phyloP scores from a whole-genome alignment of 2,113 vertebrate species.

The Piaya cayana region DNA sequence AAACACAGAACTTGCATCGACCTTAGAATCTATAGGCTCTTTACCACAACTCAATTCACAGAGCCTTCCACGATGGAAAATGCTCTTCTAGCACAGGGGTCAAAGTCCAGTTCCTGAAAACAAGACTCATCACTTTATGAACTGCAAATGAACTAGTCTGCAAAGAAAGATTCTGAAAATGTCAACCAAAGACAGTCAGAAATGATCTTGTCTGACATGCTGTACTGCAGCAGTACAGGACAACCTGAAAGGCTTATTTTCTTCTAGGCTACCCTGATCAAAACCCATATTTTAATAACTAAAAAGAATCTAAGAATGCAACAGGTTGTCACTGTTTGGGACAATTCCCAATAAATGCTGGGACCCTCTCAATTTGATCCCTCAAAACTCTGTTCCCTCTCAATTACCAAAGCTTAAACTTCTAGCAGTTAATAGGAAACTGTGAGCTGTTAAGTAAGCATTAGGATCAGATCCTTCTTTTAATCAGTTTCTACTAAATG shows the following conservation, averaged over 20 bases:
- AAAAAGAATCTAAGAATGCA: background rate
- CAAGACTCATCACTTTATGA: background rate
- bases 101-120: background rate
- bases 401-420: background rate
- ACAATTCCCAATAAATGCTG: background rate
- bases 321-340: background rate
- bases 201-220: background rate
- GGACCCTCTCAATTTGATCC: background rate
- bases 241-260: background rate
- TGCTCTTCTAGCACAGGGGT: background rate
- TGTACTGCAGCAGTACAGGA: background rate
- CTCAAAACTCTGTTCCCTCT: background rate
- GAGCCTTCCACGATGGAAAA: background rate
- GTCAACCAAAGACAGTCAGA: background rate
- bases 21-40: background rate
- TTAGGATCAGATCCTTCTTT: background rate
- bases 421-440: background rate
- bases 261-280: background rate
- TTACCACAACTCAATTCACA: accelerated
- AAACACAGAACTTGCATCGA: background rate
- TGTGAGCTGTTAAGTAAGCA: background rate
- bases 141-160: background rate
- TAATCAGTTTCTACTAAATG: background rate
- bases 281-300: background rate
- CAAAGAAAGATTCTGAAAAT: background rate